Percentiles rank a stretch among this genome's conserved stretches.
Conservation (phyloP, 2,888 invertebrate genomes). For the Euplexia lucipara region DNA sequence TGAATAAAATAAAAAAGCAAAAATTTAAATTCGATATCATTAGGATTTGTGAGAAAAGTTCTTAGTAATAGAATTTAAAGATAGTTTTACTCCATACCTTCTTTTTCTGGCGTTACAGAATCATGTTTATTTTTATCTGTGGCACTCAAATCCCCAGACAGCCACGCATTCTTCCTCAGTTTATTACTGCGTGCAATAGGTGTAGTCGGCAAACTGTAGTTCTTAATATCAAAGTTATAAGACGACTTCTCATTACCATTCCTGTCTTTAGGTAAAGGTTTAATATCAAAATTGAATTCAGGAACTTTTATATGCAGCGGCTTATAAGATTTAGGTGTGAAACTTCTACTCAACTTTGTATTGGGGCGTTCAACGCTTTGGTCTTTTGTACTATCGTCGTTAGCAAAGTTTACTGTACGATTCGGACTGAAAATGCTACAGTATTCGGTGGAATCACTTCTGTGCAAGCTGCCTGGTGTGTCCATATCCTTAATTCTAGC, state of each 20-base stretch:
- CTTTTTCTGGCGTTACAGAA: constrained; percentile 58
- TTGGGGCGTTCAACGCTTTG: constrained; percentile 74
- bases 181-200: constrained; percentile 91
- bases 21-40: too few species aligned
- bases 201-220: constrained; percentile 87
- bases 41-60: too few species aligned
- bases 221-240: constrained; percentile 88
- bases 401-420: constrained; percentile 72
- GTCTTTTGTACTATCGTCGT: constrained; percentile 73
- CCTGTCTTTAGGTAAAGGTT: constrained; percentile 78
- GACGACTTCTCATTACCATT: constrained; percentile 75
- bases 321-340: constrained; percentile 87
- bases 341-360: constrained; percentile 84
- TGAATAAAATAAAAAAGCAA: too few species aligned
- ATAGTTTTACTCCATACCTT: constrained; percentile 58
- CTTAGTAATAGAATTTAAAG: too few species aligned
- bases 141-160: constrained; percentile 83
- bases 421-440: constrained; percentile 88
- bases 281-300: constrained; percentile 83
- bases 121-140: constrained; percentile 50
- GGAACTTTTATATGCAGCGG: constrained; percentile 88
- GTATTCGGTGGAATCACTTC: constrained; percentile 89
- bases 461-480: constrained; percentile 81
- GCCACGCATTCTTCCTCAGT: constrained; percentile 89
- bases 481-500: constrained; percentile 80